These are phyloP conservation scores for Lasiommata megera DNA, from an alignment of 2,888 invertebrate genomes.

Conservation along the genomic window DNA sequence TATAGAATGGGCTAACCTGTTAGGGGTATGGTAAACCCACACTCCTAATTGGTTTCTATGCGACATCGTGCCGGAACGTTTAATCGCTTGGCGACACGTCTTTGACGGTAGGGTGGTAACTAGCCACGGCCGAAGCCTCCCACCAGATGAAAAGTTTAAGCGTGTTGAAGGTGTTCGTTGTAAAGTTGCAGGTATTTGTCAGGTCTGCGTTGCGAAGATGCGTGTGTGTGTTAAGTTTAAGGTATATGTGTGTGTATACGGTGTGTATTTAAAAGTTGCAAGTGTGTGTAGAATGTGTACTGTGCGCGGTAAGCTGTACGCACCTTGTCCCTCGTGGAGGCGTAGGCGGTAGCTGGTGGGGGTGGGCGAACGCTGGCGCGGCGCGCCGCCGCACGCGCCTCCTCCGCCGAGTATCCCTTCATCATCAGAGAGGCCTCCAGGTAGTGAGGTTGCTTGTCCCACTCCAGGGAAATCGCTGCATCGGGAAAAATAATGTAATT, in stretches of 20 bases:
- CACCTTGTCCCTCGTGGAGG: conserved; percentile 76
- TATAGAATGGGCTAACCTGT: too few relatives aligned
- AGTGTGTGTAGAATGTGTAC: too few relatives aligned
- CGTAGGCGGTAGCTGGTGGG: conserved; percentile 78
- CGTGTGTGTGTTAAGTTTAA: too few relatives aligned
- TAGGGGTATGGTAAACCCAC: too few relatives aligned
- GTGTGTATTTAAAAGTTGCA: neutral
- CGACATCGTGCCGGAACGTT: too few relatives aligned
- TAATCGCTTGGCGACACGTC: too few relatives aligned
- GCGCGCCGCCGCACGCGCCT: conserved; percentile 70
- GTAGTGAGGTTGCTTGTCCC: conserved; percentile 82
- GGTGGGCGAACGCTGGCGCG: conserved; percentile 66
- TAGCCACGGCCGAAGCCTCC: too few relatives aligned
- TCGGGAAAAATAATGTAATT: too few relatives aligned
- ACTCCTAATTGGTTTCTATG: too few relatives aligned
- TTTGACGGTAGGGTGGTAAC: too few relatives aligned
- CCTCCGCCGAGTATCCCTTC: conserved; percentile 83
- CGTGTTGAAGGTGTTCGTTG: neutral
- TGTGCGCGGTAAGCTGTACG: neutral
- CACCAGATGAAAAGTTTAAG: too few relatives aligned
- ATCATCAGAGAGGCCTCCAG: conserved; percentile 94
- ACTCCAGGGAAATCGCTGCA: conserved; percentile 81
- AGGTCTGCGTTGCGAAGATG: neutral
- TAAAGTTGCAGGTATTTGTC: neutral
- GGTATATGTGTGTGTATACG: neutral